Evolutionary conservation across 2,888 invertebrate species (phyloP).

Genomic region (Parelbella ahira): DNA sequence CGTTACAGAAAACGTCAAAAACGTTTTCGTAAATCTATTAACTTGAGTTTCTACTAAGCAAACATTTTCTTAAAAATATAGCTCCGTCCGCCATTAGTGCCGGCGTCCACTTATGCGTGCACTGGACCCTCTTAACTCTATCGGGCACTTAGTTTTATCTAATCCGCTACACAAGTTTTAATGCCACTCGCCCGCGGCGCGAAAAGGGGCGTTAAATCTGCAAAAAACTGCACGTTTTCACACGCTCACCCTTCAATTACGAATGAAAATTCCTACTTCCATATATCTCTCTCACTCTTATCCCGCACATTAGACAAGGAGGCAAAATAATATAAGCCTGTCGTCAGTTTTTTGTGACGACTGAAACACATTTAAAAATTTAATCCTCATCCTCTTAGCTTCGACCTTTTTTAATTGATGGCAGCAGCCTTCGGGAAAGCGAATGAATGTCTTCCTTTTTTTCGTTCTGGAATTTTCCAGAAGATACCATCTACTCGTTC

Average conservation of each 20-base stretch:
- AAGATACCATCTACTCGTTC: no score
- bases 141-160: conserved; percentile 71
- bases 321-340: conserved; percentile 2
- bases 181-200: conserved; percentile 68
- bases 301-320: conserved; percentile 5
- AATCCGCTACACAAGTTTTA: conserved; percentile 78
- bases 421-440: conserved; percentile 18
- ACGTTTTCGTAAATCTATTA: conserved; percentile 7
- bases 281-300: conserved; percentile 10
- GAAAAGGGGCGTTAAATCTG: conserved; percentile 74
- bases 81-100: conserved; percentile 5
- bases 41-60: conserved; percentile 15
- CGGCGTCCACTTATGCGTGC: conserved; percentile 11
- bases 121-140: conserved; percentile 56
- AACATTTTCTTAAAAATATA: conserved; percentile 14
- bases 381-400: conserved; percentile 26
- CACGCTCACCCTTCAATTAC: conserved; percentile 57
- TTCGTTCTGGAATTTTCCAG: no score
- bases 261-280: conserved; percentile 49
- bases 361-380: conserved; percentile 14
- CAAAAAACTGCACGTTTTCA: conserved; percentile 72
- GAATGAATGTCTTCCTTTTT: no score
- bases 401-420: conserved; percentile 20
- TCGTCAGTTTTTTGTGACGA: conserved; percentile 35
- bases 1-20: no score